Base-by-base conservation (phyloP, 2,888 invertebrate genomes). In the Himalopsyche anomala region DNA sequence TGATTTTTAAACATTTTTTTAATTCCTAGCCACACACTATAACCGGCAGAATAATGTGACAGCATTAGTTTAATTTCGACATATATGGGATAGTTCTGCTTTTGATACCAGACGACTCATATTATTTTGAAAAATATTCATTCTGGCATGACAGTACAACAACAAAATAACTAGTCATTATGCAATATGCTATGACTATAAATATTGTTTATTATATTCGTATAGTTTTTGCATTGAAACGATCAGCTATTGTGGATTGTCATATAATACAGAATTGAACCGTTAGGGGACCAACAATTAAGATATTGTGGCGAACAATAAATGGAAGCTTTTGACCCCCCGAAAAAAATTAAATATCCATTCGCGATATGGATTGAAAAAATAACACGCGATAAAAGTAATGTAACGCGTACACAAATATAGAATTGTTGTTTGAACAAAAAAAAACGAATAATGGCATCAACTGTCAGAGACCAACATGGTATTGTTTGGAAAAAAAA, bases 241-340 rank as follows among this genome's bases (percentile, higher is more conserved):
- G 62, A 19, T 62, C 62, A 62, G 1, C 62, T 62, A 62, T 62
- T 62, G 62, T 62, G 2, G 28, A 19, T 62, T 3, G 62, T 19
- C 19, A 62, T 28, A 62, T 11, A 62, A 62, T 28, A 62, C 28
- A 19, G 62, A 62, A 56, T 17, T n/a, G 17, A 56, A n/a, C 56
- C 56, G n/a, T 56, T 17, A 80, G 86, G 85, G 81, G 83, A 84
- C 42, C 80, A 69, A 79, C 87, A 88, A 88, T 88, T 88, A 88
- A 86, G 88, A 88, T 85, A 87, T 88, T 87, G 88, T 54, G 86
- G 86, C 86, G 83, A 84, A 87, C 88, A 86, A 87, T 88, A 82
- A 81, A 83, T 69, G 74, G 84, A 81, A n/a, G 40, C 74, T 83
- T 87, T 85, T 85, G 86, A 85, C 86, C 86, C 87, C 56, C 28